Conservation (phyloP, 2,113 vertebrate species). For the Meriones unguiculatus region DNA sequence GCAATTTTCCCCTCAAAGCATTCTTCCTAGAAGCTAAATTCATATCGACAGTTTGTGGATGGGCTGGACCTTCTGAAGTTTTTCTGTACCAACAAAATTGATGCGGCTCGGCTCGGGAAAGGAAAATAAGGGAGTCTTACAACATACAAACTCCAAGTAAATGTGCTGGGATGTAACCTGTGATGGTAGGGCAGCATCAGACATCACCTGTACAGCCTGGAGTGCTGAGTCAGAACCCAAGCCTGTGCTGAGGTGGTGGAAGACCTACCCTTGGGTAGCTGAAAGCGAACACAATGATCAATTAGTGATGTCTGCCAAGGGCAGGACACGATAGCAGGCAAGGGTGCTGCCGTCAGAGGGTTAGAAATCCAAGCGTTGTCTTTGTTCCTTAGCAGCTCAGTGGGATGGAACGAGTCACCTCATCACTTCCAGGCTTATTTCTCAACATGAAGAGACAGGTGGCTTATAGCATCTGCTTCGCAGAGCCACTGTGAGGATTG, state of each 20-base stretch:
- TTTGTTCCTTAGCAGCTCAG: background rate
- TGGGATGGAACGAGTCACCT: conserved; percentile 18
- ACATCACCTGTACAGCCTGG: background rate
- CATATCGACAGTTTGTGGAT: background rate
- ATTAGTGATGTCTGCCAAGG: background rate
- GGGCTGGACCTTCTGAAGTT: background rate
- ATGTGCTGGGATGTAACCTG: background rate
- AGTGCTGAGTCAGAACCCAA: background rate
- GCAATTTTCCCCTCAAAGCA: background rate
- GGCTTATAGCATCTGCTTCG: conserved; percentile 20
- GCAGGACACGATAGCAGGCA: background rate
- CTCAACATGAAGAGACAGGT: background rate
- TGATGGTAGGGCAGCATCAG: background rate
- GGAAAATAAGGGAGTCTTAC: background rate
- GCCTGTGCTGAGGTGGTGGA: background rate
- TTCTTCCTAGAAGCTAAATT: background rate
- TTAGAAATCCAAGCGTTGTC: background rate
- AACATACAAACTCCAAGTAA: background rate
- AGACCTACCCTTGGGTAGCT: background rate
- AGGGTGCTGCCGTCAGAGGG: background rate
- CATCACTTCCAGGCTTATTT: conserved; percentile 28
- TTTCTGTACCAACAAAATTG: background rate
- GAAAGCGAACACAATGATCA: background rate
- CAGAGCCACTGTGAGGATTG: conserved; percentile 5
- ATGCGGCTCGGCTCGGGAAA: background rate